These are phyloP conservation scores for Aphaenogaster floridana DNA, from an alignment of 1,140 invertebrate genomes.

Conservation along the genomic window DNA sequence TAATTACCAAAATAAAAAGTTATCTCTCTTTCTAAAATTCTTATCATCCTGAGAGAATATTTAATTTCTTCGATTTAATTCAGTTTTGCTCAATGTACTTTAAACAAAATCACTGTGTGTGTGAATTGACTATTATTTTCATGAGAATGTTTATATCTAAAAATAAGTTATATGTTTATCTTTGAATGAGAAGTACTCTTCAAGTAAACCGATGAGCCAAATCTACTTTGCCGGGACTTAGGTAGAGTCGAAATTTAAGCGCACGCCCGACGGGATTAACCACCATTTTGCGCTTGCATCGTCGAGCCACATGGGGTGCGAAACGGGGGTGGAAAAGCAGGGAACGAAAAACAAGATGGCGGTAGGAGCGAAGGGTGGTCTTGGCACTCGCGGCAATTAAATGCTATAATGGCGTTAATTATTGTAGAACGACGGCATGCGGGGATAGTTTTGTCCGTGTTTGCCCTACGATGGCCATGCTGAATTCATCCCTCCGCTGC, in stretches of 20 bases:
- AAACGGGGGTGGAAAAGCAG: conserved; percentile 59
- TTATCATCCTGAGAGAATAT: not conserved
- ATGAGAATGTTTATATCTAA: not conserved
- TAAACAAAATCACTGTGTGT: not conserved
- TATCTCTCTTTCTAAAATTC: not conserved
- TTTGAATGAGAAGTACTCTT: not conserved
- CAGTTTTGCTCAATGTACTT: not conserved
- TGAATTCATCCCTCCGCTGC: conserved; percentile 25
- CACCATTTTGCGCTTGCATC: conserved; percentile 81
- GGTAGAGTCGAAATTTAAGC: conserved; percentile 67
- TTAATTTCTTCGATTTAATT: not conserved
- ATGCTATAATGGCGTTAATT: conserved; percentile 82
- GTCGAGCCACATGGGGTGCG: conserved; percentile 48
- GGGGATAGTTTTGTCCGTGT: conserved; percentile 75
- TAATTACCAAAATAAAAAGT: not conserved
- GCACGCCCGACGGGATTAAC: conserved; percentile 77
- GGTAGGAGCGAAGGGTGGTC: conserved; percentile 68
- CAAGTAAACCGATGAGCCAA: not conserved
- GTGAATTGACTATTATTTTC: not conserved
- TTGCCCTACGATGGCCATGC: conserved; percentile 35
- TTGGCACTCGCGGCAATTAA: conserved; percentile 79
- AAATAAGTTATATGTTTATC: no score
- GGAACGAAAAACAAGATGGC: conserved; percentile 81
- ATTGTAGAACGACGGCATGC: conserved; percentile 70
- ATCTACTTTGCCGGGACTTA: not conserved